phyloP scores from a whole-genome alignment of 2,797 vertebrate species.

The Natrix natrix region DNA sequence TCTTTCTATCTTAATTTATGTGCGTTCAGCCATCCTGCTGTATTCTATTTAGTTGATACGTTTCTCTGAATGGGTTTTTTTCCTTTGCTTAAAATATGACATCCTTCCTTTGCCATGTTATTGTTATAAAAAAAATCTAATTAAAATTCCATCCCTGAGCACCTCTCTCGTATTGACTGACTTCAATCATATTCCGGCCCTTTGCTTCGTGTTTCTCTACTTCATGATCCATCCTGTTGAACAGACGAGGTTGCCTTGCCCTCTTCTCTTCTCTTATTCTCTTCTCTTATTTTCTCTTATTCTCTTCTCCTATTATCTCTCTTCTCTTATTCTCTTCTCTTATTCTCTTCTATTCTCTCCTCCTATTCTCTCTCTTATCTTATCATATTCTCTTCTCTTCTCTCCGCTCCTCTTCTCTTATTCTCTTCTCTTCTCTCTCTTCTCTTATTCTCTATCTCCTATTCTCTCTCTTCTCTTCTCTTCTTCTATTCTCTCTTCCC shows the following conservation, averaged over 20 bases:
- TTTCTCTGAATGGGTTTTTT: neutral
- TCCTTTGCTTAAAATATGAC: neutral
- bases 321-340: no score
- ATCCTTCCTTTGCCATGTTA: neutral
- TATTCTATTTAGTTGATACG: neutral
- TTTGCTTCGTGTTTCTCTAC: neutral
- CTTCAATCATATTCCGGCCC: neutral
- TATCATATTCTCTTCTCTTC: no score
- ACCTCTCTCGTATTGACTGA: neutral
- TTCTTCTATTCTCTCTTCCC: no score
- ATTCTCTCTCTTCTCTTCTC: no score
- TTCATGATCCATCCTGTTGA: neutral
- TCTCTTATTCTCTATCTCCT: no score
- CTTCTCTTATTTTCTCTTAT: no score
- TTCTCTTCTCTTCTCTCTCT: no score
- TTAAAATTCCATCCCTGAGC: neutral
- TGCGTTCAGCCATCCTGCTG: neutral
- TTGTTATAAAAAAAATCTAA: neutral
- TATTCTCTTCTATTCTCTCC: no score
- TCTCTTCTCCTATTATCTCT: no score
- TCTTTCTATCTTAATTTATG: neutral
- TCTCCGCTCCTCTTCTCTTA: no score
- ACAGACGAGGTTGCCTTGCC: neutral
- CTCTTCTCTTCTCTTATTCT: no score
- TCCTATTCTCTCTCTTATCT: no score